Evolutionary conservation across 2,113 vertebrate species (phyloP), one percentile per base, ranked within the genome.

Genomic region (Melanerpes formicivorus): DNA sequence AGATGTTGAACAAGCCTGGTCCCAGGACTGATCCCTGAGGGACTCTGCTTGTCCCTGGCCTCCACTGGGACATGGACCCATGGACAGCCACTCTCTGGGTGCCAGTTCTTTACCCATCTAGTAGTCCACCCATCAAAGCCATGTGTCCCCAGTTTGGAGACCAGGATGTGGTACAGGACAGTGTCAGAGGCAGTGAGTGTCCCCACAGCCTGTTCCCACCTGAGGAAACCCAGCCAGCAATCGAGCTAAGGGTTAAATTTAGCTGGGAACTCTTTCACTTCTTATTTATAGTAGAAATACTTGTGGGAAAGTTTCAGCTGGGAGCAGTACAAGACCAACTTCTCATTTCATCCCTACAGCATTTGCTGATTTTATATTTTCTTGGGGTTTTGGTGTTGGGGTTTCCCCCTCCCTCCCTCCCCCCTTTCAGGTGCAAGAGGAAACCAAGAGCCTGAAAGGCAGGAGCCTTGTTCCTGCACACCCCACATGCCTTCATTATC

Each of bases 271-370:
- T 76, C 86, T 92, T 86, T 95, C 71, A 87, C 90, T 93, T 94
- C 91, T 93, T 95, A 95, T 94, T 95, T 95, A 95, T 93, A 95
- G 94, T 70, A 87, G 90, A 94, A 96, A 93, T 87, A 88, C 87
- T 92, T 93, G 91, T 94, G 94, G 91, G 94, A 90, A 96, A 95
- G 76, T 95, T 94, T 93, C 79, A 88, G 73, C 82, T 78, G 79
- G 84, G 93, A 92, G 87, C 19, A 93, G 70, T 27, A 90, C 82
- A 94, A 92, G 70, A 86, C 70, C 16, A 71, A 85, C 91, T 93
- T 95, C 87, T 96, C 94, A 95, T 83, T 95, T 94, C 79, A 92
- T 48, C 58, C 80, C 92, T 78, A 21, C 87, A 84, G 40, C n/a
- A 90, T 93, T 83, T 93, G 88, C 90, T 88, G 70, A 79, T 79